Evolutionary conservation across 2,113 vertebrate species (phyloP), one percentile per base, ranked within the genome.

Genomic region (Thamnophis sirtalis): DNA sequence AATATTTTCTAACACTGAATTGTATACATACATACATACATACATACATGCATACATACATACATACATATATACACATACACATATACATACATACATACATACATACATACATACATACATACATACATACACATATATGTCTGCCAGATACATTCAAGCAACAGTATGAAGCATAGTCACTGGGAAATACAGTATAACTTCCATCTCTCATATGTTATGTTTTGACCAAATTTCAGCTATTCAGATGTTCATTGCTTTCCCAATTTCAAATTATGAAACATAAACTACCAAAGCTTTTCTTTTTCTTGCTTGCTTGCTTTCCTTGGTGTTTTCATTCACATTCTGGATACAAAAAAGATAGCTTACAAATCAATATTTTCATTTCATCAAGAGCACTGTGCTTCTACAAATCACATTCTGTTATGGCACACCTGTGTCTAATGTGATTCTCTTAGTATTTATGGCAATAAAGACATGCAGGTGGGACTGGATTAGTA

Each of bases 401-500:
- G 48, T 24, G 33, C 24, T 89, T 13, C 87, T 93, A 88, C 43
- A 90, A 93, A 90, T 93, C 55, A 87, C 68, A 84, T 56, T 88
- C 53, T 43, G 92, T 88, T 22, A 89, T 90, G 11, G 0, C 92
- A 90, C 73, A 92, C 55, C 88, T 91, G 84, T 0, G 0, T 19
- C 94, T 92, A 92, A 95, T 15, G 86, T 2, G 24, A 89, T 84
- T 55, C 0, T 6, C 87, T 68, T 84, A 89, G 91, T 86, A 28
- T 84, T 92, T 90, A 86, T 92, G 33, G 91, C 93, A 94, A 93
- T 0, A 84, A 80, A 90, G 91, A n/a, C 91, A 90, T 92, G 88
- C 87, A 90, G 0, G 0, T 93, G 89, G 89, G 89, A 91, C 22
- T 22, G 92, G 48, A 92, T 92, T 92, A 60, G 63, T 73, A 95